A percentile compares a stretch with the other conserved stretches of the same genome.
phyloP scores from a whole-genome alignment of 2,888 invertebrate species.

The Cylindroiulus punctatus region DNA sequence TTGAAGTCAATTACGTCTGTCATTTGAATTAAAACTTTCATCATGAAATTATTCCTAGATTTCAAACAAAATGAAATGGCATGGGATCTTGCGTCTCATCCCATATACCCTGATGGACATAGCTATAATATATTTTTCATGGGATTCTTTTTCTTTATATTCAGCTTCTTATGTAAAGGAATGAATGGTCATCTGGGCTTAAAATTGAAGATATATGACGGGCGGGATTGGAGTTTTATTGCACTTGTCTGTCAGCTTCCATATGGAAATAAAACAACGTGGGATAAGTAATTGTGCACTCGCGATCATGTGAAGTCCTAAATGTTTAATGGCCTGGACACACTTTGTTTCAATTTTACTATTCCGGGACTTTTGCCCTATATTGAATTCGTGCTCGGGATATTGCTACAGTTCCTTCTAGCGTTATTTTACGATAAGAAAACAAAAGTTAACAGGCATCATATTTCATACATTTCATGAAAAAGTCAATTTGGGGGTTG shows the following conservation, averaged over 20 bases:
- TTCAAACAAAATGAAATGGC: no score
- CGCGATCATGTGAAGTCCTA: slow-evolving; percentile 41
- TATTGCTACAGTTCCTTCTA: neutral
- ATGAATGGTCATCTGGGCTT: slow-evolving; percentile 43
- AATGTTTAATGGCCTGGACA: slow-evolving; percentile 47
- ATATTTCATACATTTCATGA: slow-evolving; percentile 42
- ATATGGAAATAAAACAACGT: slow-evolving; percentile 54
- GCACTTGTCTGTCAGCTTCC: slow-evolving; percentile 51
- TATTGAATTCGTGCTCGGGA: neutral
- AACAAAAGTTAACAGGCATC: slow-evolving; percentile 43
- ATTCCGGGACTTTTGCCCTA: neutral
- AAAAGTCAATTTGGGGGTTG: neutral
- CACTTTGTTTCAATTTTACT: slow-evolving; percentile 45
- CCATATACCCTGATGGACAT: no score
- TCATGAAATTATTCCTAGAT: no score
- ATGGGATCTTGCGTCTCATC: no score
- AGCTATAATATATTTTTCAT: no score
- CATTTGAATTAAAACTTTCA: no score
- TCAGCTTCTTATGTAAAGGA: neutral
- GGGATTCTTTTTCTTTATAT: neutral
- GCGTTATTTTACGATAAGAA: slow-evolving; percentile 39
- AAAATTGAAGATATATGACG: slow-evolving; percentile 54
- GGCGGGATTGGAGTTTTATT: slow-evolving; percentile 42
- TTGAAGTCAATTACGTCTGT: no score
- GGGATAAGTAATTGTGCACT: slow-evolving; percentile 50